Percentiles rank a stretch among this genome's conserved stretches.
phyloP scores from a whole-genome alignment of 2,797 vertebrate genomes.

The Danio jaintianensis region DNA sequence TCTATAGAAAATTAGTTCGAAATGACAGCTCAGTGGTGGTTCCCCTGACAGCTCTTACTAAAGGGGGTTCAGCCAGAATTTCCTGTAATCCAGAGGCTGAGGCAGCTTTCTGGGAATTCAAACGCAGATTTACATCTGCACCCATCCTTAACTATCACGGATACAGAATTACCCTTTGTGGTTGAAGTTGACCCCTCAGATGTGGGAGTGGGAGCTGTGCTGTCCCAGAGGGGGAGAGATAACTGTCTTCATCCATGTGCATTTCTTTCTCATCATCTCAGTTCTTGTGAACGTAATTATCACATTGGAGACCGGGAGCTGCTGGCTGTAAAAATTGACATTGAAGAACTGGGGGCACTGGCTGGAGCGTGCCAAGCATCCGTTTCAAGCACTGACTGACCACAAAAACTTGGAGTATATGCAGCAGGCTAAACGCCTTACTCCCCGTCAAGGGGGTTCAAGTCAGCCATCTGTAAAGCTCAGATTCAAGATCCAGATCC shows the following conservation, averaged over 20 bases:
- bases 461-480: no score
- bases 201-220: no score
- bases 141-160: background rate
- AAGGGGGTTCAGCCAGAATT: background rate
- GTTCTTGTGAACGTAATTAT: no score
- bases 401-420: no score
- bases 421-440: no score
- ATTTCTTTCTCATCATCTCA: background rate
- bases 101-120: background rate
- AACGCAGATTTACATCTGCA: background rate
- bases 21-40: background rate
- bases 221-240: no score
- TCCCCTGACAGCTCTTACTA: slow-evolving; percentile 5
- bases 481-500: no score
- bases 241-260: no score
- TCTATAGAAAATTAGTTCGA: background rate
- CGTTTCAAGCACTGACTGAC: background rate
- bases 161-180: no score
- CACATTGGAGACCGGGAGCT: background rate
- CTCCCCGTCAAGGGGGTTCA: no score
- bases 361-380: background rate
- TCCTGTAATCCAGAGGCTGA: background rate
- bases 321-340: background rate
- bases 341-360: background rate
- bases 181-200: no score